These are phyloP conservation scores for Zaprionus davidi DNA, from an alignment of 1,140 invertebrate species.

Conservation along the genomic window DNA sequence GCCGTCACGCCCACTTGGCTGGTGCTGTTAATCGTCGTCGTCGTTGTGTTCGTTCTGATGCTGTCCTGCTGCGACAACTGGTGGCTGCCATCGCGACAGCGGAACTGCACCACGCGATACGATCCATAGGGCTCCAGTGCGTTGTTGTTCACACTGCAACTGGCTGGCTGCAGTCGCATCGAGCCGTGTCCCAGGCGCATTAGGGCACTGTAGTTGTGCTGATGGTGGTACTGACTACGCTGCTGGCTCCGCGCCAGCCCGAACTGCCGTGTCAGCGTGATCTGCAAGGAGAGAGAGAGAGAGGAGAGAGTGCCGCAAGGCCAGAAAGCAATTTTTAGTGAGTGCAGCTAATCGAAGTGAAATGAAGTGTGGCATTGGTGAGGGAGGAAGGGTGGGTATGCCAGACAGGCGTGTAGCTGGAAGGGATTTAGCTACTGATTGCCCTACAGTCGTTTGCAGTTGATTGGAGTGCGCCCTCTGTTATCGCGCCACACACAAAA, in stretches of 20 bases:
- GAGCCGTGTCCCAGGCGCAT: slow-evolving; percentile 64
- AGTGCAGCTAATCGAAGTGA: background rate
- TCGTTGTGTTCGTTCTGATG: slow-evolving; percentile 72
- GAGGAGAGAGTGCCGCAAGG: background rate
- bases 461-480: background rate
- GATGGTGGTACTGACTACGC: slow-evolving; percentile 60
- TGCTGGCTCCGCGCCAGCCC: slow-evolving; percentile 61
- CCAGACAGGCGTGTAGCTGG: background rate
- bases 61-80: slow-evolving; percentile 74
- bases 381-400: background rate
- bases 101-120: slow-evolving; percentile 76
- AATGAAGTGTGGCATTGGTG: background rate
- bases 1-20: slow-evolving; percentile 16
- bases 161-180: slow-evolving; percentile 65
- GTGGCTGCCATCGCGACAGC: slow-evolving; percentile 68
- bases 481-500: background rate
- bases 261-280: slow-evolving; percentile 71
- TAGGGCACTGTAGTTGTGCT: slow-evolving; percentile 76
- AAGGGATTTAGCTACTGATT: background rate
- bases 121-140: slow-evolving; percentile 75
- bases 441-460: background rate
- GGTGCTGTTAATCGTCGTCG: slow-evolving; percentile 67
- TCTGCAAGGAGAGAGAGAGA: slow-evolving; percentile 30
- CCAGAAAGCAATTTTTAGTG: slow-evolving; percentile 1
- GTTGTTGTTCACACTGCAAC: slow-evolving; percentile 75